phyloP scores from a whole-genome alignment of 1,140 invertebrate species.

The Pogonus chalceus region DNA sequence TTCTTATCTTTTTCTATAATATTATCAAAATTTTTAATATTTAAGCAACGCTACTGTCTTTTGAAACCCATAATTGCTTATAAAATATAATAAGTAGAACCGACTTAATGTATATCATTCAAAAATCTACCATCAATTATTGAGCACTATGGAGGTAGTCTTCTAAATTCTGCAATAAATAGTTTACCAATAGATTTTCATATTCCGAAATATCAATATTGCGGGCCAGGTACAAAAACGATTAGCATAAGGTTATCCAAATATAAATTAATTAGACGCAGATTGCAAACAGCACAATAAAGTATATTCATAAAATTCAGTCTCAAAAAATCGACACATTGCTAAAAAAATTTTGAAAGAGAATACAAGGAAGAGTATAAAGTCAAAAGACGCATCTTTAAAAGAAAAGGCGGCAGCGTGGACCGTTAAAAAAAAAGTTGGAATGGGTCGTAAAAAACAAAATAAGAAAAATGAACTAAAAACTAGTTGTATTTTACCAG shows the following conservation, averaged over 20 bases:
- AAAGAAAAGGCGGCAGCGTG: conserved; percentile 28
- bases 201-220: conserved; percentile 20
- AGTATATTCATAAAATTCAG: conserved; percentile 24
- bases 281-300: conserved; percentile 24
- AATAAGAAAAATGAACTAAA: background rate
- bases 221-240: conserved; percentile 21
- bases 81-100: too few relatives aligned
- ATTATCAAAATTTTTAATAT: too few relatives aligned
- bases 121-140: too few relatives aligned
- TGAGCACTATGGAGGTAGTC: conserved; percentile 15
- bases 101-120: too few relatives aligned
- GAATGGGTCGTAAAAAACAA: conserved; percentile 16
- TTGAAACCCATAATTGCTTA: too few relatives aligned
- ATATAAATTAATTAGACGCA: conserved; percentile 22
- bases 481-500: background rate
- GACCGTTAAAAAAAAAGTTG: conserved; percentile 28
- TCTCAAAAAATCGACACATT: conserved; percentile 28
- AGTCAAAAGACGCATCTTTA: conserved; percentile 30
- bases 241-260: conserved; percentile 17
- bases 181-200: conserved; percentile 23
- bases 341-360: conserved; percentile 33
- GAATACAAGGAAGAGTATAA: conserved; percentile 31
- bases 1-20: too few relatives aligned
- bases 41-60: too few relatives aligned
- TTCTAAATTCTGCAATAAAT: conserved; percentile 28